These are phyloP conservation scores for Beroe ovata DNA, from an alignment of 37 sponge, comb jelly and placozoan genomes.

Conservation along the genomic window DNA sequence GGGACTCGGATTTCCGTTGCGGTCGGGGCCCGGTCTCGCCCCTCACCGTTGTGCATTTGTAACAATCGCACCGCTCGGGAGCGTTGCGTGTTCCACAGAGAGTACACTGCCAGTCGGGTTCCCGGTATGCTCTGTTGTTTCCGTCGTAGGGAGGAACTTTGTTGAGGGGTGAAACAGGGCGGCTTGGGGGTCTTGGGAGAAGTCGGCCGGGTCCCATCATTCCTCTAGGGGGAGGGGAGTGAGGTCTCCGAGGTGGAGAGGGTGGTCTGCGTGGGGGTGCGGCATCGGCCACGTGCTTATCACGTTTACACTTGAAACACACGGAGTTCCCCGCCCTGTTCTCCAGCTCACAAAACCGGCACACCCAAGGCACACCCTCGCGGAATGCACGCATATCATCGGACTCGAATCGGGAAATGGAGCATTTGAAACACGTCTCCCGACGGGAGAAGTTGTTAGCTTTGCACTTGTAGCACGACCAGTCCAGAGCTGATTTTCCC, in stretches of 20 bases:
- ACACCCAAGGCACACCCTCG: slow-evolving; percentile 28
- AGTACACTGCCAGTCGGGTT: slow-evolving; percentile 7
- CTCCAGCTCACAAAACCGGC: slow-evolving; percentile 25
- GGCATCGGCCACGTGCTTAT: background rate
- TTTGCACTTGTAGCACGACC: slow-evolving; percentile 45
- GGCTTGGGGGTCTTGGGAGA: background rate
- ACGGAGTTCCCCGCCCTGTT: background rate
- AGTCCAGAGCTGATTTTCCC: slow-evolving; percentile 13
- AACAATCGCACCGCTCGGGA: background rate
- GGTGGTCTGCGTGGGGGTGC: background rate
- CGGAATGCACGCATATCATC: background rate
- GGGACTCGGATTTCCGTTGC: too few relatives aligned
- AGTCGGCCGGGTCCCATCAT: slow-evolving; percentile 9
- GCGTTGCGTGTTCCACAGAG: background rate
- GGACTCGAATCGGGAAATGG: background rate
- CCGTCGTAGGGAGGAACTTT: background rate
- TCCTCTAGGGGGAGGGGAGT: background rate
- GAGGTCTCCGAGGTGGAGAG: background rate
- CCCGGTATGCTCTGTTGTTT: background rate
- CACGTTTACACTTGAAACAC: slow-evolving; percentile 48
- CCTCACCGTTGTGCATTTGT: slow-evolving; percentile 36
- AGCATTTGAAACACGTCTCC: slow-evolving; percentile 38
- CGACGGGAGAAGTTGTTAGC: slow-evolving; percentile 34
- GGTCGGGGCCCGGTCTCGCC: background rate
- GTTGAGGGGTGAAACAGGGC: slow-evolving; percentile 20